Base-by-base conservation (phyloP, 2,797 vertebrate species). In the Sparus aurata region DNA sequence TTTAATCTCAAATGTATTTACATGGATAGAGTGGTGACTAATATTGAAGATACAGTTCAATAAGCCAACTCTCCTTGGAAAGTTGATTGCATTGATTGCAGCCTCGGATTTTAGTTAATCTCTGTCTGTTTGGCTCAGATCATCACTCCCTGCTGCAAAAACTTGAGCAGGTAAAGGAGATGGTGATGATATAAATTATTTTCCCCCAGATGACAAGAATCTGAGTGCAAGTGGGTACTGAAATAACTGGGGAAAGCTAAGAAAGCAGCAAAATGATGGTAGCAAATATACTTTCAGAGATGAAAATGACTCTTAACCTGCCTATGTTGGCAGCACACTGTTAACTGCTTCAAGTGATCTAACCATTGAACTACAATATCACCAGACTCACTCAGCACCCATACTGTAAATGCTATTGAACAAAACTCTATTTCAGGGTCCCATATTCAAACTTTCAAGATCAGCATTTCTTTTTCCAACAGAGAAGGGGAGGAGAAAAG, bases 401-500 rank as follows among this genome's bases (percentile, higher is more conserved):
- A 45, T 45, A 34, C 34, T 34, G 34, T 34, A 34, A 34, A 34
- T 34, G 7, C 34, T 34, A 34, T 9, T 8, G 34, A 34, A 34
- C 30, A 45, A 18, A 25, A 46, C 55, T 25, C 1, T 3, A 3
- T 12, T 20, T 50, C 4, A 20, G 22, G n/a, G 52, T 22, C 23
- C 5, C n/a, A 10, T 27, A 11, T 38, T 54, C 15, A 74, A 74
- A 69, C 49, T 20, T 46, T 12, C 12, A 23, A 13, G 10, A 64
- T 63, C 69, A 74, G 66, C 57, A 65, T 45, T 3, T 34, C 62
- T 53, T 22, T 64, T 65, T 69, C 50, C 17, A 59, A 64, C 66
- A 59, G 60, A 66, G 64, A 53, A 59, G 60, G 53, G 47, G 54
- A 68, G 8, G 54, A 67, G 69, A 72, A 77, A 64, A 73, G 18